Conservation (phyloP, 2,888 invertebrate genomes). For the Heliconius erato region DNA sequence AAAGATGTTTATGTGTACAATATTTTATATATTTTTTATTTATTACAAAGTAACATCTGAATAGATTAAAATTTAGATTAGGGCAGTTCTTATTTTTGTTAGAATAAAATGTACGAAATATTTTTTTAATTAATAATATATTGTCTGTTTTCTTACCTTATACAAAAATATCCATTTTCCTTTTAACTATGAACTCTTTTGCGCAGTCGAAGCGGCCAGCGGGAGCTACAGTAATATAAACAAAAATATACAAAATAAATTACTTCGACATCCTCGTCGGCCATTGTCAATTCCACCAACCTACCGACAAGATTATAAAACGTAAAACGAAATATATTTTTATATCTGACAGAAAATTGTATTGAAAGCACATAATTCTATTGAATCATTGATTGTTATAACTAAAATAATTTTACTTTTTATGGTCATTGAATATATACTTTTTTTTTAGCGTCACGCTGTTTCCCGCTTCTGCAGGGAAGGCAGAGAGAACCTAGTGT, state of each 20-base stretch:
- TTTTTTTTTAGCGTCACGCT: too few species aligned
- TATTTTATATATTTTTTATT: background rate
- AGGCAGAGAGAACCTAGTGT: too few species aligned
- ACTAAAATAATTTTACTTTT: too few species aligned
- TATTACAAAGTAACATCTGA: background rate
- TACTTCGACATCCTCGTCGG: background rate
- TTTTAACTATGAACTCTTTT: background rate
- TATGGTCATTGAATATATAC: too few species aligned
- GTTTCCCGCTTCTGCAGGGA: too few species aligned
- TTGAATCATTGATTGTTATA: too few species aligned
- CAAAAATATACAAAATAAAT: conserved; percentile 15
- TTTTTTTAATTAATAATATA: background rate
- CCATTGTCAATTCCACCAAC: background rate
- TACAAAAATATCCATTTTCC: background rate
- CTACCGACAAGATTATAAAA: background rate
- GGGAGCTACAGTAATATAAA: background rate
- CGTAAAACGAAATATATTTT: background rate
- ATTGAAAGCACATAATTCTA: background rate
- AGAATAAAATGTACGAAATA: background rate
- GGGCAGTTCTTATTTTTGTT: too few species aligned
- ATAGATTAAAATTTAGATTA: too few species aligned
- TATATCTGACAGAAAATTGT: background rate
- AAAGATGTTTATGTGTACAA: too few species aligned
- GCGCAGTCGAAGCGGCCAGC: background rate
- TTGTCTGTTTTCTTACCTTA: background rate